Conservation (phyloP, 2,888 invertebrate genomes). For the Drosophila anomelani region DNA sequence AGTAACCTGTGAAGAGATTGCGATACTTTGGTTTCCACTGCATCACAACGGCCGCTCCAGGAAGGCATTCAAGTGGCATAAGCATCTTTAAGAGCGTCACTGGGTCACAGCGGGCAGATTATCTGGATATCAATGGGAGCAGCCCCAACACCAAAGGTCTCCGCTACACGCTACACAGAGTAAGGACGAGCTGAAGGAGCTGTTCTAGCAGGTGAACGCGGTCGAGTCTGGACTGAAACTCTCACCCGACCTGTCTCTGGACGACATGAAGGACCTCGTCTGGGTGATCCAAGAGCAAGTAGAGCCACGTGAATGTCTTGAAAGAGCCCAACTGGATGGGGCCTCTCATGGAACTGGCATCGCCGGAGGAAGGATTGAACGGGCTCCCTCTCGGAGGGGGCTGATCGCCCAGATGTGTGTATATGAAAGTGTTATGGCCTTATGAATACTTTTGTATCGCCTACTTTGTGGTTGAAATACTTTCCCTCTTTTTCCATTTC, state of each 20-base stretch:
- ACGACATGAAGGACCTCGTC: conserved; percentile 93
- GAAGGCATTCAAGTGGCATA: conserved; percentile 21
- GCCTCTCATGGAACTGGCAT: conserved; percentile 86
- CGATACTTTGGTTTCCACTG: conserved; percentile 96
- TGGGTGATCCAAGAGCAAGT: conserved; percentile 87
- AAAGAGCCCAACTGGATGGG: conserved; percentile 96
- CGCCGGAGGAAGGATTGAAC: conserved; percentile 81
- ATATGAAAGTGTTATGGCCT: background rate
- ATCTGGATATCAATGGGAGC: conserved; percentile 98
- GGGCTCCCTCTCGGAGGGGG: conserved; percentile 87
- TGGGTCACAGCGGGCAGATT: conserved; percentile 88
- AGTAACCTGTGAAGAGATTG: conserved; percentile 93
- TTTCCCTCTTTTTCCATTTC: too few relatives aligned
- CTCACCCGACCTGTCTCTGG: conserved; percentile 93
- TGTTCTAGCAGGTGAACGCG: conserved; percentile 89
- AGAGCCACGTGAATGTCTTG: conserved; percentile 93
- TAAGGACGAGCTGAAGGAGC: conserved; percentile 89
- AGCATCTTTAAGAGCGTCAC: too few relatives aligned
- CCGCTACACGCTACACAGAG: conserved; percentile 92
- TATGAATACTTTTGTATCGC: too few relatives aligned
- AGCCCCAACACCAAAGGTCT: conserved; percentile 98
- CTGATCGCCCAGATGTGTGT: conserved; percentile 94
- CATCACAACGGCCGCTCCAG: conserved; percentile 89
- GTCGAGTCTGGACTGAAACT: conserved; percentile 90
- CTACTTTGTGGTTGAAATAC: too few relatives aligned